Conservation (phyloP, 2,113 vertebrate species). For the Dicaeum eximium region DNA sequence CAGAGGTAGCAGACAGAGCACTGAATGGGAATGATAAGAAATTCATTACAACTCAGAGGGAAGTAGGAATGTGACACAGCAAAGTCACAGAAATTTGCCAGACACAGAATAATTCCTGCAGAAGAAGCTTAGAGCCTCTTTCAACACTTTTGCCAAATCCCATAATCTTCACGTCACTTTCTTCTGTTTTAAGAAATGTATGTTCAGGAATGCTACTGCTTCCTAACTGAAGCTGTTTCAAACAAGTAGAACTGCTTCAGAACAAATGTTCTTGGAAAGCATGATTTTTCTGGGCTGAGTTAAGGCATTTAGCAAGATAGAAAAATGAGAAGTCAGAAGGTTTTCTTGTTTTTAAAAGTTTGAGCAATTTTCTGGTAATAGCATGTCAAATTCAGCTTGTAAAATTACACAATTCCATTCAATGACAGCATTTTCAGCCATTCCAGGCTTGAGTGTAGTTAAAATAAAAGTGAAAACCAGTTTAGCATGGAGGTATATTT, state of each 20-base stretch:
- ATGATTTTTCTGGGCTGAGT: not conserved
- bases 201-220: not conserved
- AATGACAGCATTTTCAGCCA: not conserved
- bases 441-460: not conserved
- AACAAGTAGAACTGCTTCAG: not conserved
- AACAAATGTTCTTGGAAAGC: not conserved
- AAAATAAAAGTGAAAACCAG: not conserved
- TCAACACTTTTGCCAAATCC: not conserved
- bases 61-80: not conserved
- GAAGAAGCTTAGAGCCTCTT: not conserved
- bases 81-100: not conserved
- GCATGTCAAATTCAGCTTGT: not conserved
- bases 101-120: not conserved
- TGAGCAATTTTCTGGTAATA: slow-evolving; percentile 3
- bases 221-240: not conserved
- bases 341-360: slow-evolving; percentile 2
- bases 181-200: not conserved
- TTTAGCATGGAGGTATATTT: not conserved
- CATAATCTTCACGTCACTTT: not conserved
- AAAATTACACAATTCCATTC: not conserved
- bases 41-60: not conserved
- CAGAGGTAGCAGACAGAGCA: not conserved
- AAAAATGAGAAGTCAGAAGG: not conserved
- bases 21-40: not conserved
- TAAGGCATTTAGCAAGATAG: not conserved